Evolutionary conservation across 2,797 vertebrate genomes (phyloP), one percentile per base, ranked within the genome.

Genomic region (Malacoraja senta): DNA sequence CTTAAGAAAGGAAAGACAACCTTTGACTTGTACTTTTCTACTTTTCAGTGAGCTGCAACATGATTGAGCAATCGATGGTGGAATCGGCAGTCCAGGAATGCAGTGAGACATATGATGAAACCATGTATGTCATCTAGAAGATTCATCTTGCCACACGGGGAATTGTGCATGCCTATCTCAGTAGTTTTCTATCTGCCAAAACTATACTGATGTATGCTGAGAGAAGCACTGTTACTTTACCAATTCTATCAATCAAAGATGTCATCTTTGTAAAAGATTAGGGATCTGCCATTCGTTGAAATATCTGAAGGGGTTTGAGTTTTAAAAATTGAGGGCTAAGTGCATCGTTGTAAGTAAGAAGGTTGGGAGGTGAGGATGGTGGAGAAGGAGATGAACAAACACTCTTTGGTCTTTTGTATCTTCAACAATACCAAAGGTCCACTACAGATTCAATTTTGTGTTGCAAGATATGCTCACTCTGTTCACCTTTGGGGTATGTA

Each of bases 81-180:
- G 98, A 99, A 95, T 95, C 93, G 15, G 98, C 99, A 0, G 96
- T 99, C 19, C 98, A 98, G 94, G 98, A 99, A 94, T 99, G 98
- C 95, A 98, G 97, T 94, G 97, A 97, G 94, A 97, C 97, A 0
- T 96, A 96, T 68, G 97, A 99, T 94, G 98, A 99, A 96, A 96
- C 96, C 2, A 97, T 97, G 99, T 99, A 96, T 88, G 98, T 96
- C 90, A 84, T 29, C 13, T 93, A 4, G 35, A 21, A 65, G 38
- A 88, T 83, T 80, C 68, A 68, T 63, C 1, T 65, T 83, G 12
- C 1, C 6, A 44, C 7, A 80, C 44, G n/a, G 68, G 35, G 29
- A 53, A 74, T 65, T 71, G 24, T 53, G 38, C 15, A 17, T 74
- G 29, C 3, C 68, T 17, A 53, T 74, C 26, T 7, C 68, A 92